Evolutionary conservation across 1,140 invertebrate species (phyloP).

Genomic region (Pseudomyrmex concolor): DNA sequence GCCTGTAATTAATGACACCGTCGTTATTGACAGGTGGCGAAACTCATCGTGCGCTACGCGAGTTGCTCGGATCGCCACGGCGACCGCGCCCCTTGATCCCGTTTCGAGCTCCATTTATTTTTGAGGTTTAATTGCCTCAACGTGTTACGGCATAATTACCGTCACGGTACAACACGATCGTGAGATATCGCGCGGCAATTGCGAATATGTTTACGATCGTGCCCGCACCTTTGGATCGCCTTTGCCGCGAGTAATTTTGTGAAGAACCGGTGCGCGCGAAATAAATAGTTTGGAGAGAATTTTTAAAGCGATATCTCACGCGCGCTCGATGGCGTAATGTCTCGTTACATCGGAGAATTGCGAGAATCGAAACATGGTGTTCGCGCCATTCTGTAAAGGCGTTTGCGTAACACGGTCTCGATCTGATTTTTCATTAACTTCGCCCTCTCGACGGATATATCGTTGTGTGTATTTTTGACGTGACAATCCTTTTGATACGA

Average conservation of each 20-base stretch:
- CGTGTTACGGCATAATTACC: conserved; percentile 73
- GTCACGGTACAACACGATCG: conserved; percentile 53
- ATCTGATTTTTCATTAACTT: conserved; percentile 34
- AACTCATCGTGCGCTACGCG: conserved; percentile 43
- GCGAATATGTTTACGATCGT: conserved; percentile 37
- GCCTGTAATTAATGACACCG: conserved; percentile 79
- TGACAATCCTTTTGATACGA: not conserved
- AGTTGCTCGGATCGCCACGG: conserved; percentile 56
- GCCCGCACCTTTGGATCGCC: conserved; percentile 27
- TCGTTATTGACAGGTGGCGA: conserved; percentile 74
- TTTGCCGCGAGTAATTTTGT: conserved; percentile 36
- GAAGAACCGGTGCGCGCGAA: conserved; percentile 17
- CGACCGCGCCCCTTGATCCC: conserved; percentile 59
- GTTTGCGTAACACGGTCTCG: conserved; percentile 10
- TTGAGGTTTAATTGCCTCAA: conserved; percentile 73
- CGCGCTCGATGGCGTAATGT: conserved; percentile 24
- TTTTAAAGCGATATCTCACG: conserved; percentile 24
- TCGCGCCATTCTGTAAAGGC: not conserved
- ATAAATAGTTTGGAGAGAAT: conserved; percentile 39
- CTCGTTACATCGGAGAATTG: conserved; percentile 14
- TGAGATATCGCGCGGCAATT: conserved; percentile 56
- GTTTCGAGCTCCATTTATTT: conserved; percentile 70
- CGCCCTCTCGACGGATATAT: not conserved
- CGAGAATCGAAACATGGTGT: conserved; percentile 14
- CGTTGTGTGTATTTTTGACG: too few relatives aligned